Evolutionary conservation across 35 echinoderm and acorn worm genomes (phyloP), one percentile per base, ranked within the genome.

Genomic region (Heliocidaris erythrogramma): DNA sequence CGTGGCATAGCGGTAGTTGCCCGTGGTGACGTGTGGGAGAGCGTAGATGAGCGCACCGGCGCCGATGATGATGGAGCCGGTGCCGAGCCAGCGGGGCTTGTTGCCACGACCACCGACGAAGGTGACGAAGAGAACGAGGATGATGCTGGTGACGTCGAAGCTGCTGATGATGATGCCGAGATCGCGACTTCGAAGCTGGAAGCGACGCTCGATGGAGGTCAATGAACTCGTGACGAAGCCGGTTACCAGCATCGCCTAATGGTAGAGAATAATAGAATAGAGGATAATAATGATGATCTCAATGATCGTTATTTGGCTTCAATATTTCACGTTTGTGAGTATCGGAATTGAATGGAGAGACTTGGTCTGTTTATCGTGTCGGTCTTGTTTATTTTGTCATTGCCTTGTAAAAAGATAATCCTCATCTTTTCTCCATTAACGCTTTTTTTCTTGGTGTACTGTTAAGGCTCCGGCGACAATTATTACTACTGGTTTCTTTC

Each of bases 101-200:
- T 97, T 92, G 30, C 96, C 96, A 86, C 94, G 94, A 52, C 94
- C 96, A 85, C 96, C 96, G 18, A 95, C 60, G 88, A 96, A 97
- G 6, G 94, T 85, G 21, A 97, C 96, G n/a, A 95, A 94, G 59
- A 97, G 94, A 27, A 96, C 94, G n/a, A 95, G 84, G 49, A 95
- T 94, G n/a, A 95, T 84, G 47, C 94, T 95, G 6, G 96, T 90
- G 9, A 95, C 93, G 86, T 94, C 95, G 42, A 95, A 97, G 32
- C 86, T 60, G 52, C 94, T 94, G 49, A 97, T 92, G 42, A 97
- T 97, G 29, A 94, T 85, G 11, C 96, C 96, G 5, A 93, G 69
- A 32, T 93, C 92, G 4, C 78, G 95, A 69, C 96, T 97, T 42
- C 91, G 93, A 1, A 97, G 96, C 86, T 95, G 84, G 91, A 97